Conservation (phyloP, 2,113 vertebrate species). For the Boulengeromyrus knoepffleri region DNA sequence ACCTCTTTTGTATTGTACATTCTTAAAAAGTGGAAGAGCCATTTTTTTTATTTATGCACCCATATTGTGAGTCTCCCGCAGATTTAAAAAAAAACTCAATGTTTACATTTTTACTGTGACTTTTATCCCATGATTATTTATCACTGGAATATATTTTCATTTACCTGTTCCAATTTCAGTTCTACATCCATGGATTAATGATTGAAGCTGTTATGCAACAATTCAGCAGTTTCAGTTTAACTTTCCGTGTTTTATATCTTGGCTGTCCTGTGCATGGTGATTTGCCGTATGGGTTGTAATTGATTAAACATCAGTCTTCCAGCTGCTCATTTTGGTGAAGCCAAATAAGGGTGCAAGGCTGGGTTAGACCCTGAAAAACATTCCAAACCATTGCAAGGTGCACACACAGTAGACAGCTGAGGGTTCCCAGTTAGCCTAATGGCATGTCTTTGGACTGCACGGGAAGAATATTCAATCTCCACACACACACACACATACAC, state of each 20-base stretch:
- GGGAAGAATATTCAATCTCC: not conserved
- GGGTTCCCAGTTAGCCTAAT: not conserved
- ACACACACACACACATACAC: not conserved
- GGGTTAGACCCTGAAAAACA: not conserved
- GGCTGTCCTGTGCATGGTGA: not conserved
- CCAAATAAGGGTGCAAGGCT: not conserved
- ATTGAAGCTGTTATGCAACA: not conserved
- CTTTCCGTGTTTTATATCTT: not conserved
- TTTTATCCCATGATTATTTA: not conserved
- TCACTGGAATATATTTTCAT: not conserved
- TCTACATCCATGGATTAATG: not conserved
- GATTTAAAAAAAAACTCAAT: not conserved
- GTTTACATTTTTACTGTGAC: not conserved
- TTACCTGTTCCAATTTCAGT: not conserved
- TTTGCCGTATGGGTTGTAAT: not conserved
- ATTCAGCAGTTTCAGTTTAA: not conserved
- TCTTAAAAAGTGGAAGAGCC: not conserved
- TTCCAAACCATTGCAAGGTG: not conserved
- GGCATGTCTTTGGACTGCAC: not conserved
- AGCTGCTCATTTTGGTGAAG: not conserved
- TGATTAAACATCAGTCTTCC: not conserved
- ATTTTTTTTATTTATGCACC: not conserved
- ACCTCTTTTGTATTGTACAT: not conserved
- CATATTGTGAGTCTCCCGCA: not conserved
- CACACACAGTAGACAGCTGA: not conserved